These are phyloP conservation scores for Omphaloscelis lunosa DNA, from an alignment of 2,888 invertebrate species.

Conservation along the genomic window DNA sequence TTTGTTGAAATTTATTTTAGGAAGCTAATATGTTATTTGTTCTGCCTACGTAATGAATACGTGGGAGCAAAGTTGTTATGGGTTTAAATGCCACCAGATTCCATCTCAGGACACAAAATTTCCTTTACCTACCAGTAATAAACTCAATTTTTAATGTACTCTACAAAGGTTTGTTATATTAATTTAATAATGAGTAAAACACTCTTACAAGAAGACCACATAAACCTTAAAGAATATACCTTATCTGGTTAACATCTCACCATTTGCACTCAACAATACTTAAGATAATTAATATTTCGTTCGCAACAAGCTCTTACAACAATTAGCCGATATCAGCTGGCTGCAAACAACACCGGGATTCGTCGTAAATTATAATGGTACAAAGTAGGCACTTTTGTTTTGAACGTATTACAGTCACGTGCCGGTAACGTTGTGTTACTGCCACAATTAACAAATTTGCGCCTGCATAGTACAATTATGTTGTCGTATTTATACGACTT, in stretches of 20 bases:
- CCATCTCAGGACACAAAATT: neutral
- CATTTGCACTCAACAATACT: slow-evolving; percentile 56
- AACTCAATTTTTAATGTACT: slow-evolving; percentile 10
- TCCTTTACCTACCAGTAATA: neutral
- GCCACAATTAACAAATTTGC: slow-evolving; percentile 85
- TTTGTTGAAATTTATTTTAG: slow-evolving; percentile 21
- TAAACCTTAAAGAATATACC: slow-evolving; percentile 25
- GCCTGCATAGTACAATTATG: slow-evolving; percentile 67
- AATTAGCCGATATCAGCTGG: slow-evolving; percentile 64
- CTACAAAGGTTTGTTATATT: slow-evolving; percentile 8
- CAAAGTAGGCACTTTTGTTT: slow-evolving; percentile 78
- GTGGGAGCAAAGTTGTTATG: neutral
- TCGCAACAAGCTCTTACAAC: slow-evolving; percentile 59
- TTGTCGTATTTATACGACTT: slow-evolving; percentile 62
- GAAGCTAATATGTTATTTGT: slow-evolving; percentile 14
- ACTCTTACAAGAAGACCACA: neutral
- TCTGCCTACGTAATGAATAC: slow-evolving; percentile 31
- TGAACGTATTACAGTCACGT: slow-evolving; percentile 83
- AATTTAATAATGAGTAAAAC: slow-evolving; percentile 6
- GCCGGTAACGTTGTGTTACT: slow-evolving; percentile 79
- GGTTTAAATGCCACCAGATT: slow-evolving; percentile 6
- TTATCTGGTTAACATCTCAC: slow-evolving; percentile 35
- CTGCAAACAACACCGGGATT: slow-evolving; percentile 61
- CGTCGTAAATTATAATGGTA: slow-evolving; percentile 71
- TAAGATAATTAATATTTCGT: slow-evolving; percentile 58